A percentile compares a stretch with the other conserved stretches of the same genome.
phyloP scores from a whole-genome alignment of 92 coral and sea anemone species.

The Porites lobata region DNA sequence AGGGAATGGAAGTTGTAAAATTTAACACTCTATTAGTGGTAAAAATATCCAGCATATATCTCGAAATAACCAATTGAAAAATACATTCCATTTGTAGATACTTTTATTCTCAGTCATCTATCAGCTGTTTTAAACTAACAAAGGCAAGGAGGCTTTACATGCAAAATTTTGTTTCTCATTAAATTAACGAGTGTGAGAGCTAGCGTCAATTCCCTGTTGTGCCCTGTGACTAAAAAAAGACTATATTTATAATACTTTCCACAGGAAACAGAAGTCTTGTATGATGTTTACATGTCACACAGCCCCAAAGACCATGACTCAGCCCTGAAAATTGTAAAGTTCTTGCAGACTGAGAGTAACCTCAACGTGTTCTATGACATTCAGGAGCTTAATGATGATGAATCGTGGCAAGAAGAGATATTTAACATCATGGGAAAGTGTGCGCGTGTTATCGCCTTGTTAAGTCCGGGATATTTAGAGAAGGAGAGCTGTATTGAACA shows the following conservation, averaged over 20 bases:
- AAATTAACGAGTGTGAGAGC: too few species aligned
- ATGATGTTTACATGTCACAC: slow-evolving; percentile 90
- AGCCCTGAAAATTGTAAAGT: slow-evolving; percentile 72
- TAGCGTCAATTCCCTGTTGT: too few species aligned
- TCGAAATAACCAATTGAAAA: too few species aligned
- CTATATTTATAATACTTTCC: not conserved
- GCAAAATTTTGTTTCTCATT: too few species aligned
- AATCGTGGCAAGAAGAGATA: slow-evolving; percentile 96
- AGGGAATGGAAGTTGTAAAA: too few species aligned
- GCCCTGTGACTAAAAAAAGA: not conserved
- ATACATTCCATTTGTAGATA: too few species aligned
- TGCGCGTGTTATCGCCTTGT: slow-evolving; percentile 83
- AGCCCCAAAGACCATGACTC: slow-evolving; percentile 80
- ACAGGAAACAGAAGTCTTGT: slow-evolving; percentile 25
- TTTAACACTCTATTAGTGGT: too few species aligned
- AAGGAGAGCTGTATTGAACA: slow-evolving; percentile 91
- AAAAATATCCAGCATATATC: too few species aligned
- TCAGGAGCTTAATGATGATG: slow-evolving; percentile 80
- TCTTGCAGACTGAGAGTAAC: slow-evolving; percentile 57
- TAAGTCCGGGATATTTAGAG: slow-evolving; percentile 84
- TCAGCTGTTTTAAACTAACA: too few species aligned
- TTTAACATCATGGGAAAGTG: slow-evolving; percentile 85
- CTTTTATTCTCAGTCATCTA: too few species aligned
- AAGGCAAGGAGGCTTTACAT: too few species aligned
- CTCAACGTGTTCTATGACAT: slow-evolving; percentile 76